Conservation (phyloP, 2,888 invertebrate species). For the Cryptocheilus praepositus region DNA sequence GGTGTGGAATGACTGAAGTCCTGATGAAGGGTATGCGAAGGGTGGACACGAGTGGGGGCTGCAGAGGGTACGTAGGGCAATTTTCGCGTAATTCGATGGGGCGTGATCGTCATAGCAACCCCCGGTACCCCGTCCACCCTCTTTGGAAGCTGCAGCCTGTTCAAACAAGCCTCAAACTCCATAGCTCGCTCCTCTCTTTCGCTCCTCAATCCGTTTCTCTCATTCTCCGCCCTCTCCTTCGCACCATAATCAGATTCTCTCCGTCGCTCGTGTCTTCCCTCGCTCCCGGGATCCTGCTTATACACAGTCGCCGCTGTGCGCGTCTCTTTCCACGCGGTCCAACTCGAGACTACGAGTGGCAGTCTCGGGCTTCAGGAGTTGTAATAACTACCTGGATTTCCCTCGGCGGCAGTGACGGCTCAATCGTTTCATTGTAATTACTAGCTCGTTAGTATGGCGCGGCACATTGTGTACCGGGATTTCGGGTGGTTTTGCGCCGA, state of each 20-base stretch:
- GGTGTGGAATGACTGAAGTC: slow-evolving; percentile 58
- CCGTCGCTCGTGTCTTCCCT: slow-evolving; percentile 15
- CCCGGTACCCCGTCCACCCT: slow-evolving; percentile 59
- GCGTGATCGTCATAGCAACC: slow-evolving; percentile 75
- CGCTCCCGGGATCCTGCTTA: slow-evolving; percentile 27
- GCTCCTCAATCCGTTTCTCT: slow-evolving; percentile 31
- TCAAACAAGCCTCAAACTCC: slow-evolving; percentile 72
- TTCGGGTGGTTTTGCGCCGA: slow-evolving; percentile 17
- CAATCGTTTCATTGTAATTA: slow-evolving; percentile 55
- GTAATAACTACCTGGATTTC: slow-evolving; percentile 60
- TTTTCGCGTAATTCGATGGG: slow-evolving; percentile 74
- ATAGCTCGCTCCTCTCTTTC: slow-evolving; percentile 38
- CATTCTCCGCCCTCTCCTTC: slow-evolving; percentile 28
- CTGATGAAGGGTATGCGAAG: slow-evolving; percentile 49
- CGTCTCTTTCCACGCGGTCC: slow-evolving; percentile 28
- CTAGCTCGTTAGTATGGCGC: slow-evolving; percentile 40
- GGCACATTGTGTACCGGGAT: background rate
- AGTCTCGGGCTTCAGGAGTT: slow-evolving; percentile 39
- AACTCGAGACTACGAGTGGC: slow-evolving; percentile 29
- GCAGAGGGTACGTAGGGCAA: slow-evolving; percentile 69
- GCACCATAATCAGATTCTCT: background rate
- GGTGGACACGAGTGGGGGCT: slow-evolving; percentile 19
- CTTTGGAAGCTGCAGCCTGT: slow-evolving; percentile 70
- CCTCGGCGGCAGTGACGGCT: slow-evolving; percentile 32
- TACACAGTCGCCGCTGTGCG: background rate